Evolutionary conservation across 2,888 invertebrate genomes (phyloP), one percentile per base, ranked within the genome.

Genomic region (Platynereis dumerilii): DNA sequence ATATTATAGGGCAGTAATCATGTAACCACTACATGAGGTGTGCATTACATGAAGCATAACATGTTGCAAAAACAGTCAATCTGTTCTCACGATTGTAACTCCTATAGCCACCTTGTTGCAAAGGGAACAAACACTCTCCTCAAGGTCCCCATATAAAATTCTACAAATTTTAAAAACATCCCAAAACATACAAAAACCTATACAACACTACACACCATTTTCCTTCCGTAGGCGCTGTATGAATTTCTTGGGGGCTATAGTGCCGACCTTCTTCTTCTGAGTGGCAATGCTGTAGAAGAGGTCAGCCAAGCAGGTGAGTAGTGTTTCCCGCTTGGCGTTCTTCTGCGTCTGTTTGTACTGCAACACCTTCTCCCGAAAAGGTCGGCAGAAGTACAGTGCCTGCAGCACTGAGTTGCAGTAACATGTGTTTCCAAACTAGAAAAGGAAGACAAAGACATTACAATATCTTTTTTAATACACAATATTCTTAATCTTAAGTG

Each of bases 321-420:
- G 86, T 2, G 98, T 99, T 86, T 99, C 99, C 86, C 97, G 98
- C 71, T 85, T 85, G 72, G 78, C 76, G 70, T 83, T 85, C 70
- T 85, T 85, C 72, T 83, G 80, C 55, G 84, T 84, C 67, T 84
- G 84, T 86, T 98, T 98, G 85, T 99, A 99, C 84, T 96, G 96
- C 71, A 99, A 88, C 60, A 99, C 96, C 87, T 94, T 96, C 80
- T 99, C 99, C 83, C 99, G 90, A 84, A 99, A 99, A 67, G 99
- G 99, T 81, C 95, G 93, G 86, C 99, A 99, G 86, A 99, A 99
- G 85, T 99, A 99, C 72, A 99, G 88, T 34, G 99, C 99, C 89
- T 99, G 99, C 73, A 99, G 88, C 75, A 99, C 99, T 54, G 98
- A 98, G 86, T 99, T 99, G 85, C 97, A 97, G 85, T 99, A 99